Conservation (phyloP, 1,140 invertebrate genomes). For the Dreissena rostriformis region DNA sequence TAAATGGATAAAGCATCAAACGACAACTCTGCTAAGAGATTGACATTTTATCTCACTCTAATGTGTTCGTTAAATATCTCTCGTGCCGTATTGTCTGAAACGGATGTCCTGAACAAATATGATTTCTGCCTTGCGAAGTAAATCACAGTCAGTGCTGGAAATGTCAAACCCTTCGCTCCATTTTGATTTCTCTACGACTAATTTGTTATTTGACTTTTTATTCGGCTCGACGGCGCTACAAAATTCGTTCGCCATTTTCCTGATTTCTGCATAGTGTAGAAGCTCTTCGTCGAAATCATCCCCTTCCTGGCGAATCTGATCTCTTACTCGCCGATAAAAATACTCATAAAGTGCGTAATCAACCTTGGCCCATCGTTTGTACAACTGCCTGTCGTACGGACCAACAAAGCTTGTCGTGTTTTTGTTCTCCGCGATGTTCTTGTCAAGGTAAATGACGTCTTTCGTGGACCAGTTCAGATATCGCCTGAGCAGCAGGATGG, state of each 20-base stretch:
- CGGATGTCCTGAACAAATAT: slow-evolving; percentile 48
- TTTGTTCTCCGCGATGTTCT: slow-evolving; percentile 40
- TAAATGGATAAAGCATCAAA: no score
- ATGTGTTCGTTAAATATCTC: slow-evolving; percentile 35
- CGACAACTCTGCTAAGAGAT: no score
- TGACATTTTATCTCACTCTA: no score
- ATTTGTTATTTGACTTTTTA: slow-evolving; percentile 32
- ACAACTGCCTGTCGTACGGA: slow-evolving; percentile 26
- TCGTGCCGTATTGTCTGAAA: slow-evolving; percentile 49
- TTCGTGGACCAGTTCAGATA: slow-evolving; percentile 82
- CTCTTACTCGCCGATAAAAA: slow-evolving; percentile 58
- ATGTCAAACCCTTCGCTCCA: slow-evolving; percentile 55
- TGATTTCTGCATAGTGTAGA: slow-evolving; percentile 34
- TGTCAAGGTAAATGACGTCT: slow-evolving; percentile 74
- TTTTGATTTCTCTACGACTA: slow-evolving; percentile 33
- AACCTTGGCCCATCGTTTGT: slow-evolving; percentile 51
- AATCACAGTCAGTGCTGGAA: slow-evolving; percentile 44
- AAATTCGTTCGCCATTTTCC: slow-evolving; percentile 34
- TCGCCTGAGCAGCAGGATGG: slow-evolving; percentile 81
- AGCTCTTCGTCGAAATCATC: slow-evolving; percentile 61
- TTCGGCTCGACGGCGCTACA: slow-evolving; percentile 43
- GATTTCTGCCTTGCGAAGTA: slow-evolving; percentile 51
- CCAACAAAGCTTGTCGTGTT: slow-evolving; percentile 11
- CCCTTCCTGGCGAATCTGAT: slow-evolving; percentile 54
- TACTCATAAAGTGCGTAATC: slow-evolving; percentile 64